phyloP scores from a whole-genome alignment of 2,797 vertebrate genomes.

The Scolopax rusticola region DNA sequence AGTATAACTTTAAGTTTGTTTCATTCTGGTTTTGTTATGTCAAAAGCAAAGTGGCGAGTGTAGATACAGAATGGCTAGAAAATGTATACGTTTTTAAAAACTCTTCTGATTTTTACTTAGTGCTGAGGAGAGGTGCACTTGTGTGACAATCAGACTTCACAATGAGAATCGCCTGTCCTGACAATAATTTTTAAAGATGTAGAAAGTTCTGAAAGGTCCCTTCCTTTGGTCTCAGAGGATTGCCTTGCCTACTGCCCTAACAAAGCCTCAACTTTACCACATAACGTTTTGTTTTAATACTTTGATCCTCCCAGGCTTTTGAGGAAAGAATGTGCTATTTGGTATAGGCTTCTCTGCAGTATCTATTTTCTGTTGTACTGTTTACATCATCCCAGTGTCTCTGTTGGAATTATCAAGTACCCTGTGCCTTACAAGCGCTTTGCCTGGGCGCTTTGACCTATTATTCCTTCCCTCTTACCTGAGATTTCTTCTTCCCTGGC shows the following conservation, averaged over 20 bases:
- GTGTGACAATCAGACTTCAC: background rate
- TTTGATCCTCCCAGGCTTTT: background rate
- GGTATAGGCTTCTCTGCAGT: background rate
- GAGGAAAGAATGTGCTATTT: background rate
- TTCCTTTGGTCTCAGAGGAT: background rate
- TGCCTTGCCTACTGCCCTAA: background rate
- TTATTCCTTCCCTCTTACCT: background rate
- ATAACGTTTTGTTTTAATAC: background rate
- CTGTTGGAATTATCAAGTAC: background rate
- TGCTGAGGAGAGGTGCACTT: background rate
- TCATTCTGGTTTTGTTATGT: background rate
- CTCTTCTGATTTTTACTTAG: background rate
- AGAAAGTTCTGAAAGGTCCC: background rate
- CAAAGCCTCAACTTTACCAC: background rate
- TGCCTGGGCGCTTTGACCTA: background rate
- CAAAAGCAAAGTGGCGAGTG: background rate
- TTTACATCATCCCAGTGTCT: background rate
- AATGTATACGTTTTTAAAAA: background rate
- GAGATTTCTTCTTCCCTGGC: background rate
- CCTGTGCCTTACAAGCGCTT: background rate
- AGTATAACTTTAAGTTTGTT: background rate
- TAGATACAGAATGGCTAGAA: background rate
- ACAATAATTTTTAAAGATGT: background rate
- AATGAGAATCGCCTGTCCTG: background rate
- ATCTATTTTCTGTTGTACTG: background rate